Evolutionary conservation across 2,888 invertebrate genomes (phyloP), one percentile per base, ranked within the genome.

Genomic region (Oxyteleia sp.): DNA sequence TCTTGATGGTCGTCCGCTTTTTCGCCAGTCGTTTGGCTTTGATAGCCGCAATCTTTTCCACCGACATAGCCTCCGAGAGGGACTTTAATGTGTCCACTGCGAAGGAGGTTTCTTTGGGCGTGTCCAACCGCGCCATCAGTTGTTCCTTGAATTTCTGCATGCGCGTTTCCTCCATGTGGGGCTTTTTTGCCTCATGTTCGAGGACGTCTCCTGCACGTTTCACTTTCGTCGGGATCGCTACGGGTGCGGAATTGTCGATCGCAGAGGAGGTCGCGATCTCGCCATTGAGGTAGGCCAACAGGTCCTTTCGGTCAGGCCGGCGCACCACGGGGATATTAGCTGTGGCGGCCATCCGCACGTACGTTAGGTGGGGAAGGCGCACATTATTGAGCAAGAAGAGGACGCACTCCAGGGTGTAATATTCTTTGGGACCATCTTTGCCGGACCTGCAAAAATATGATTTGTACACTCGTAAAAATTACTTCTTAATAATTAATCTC

Each of bases 1-100:
- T 97, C 93, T 99, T 99, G 87, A 99, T 99, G 1, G 99, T 99
- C 0, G 98, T 98, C 87, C 99, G 95, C 92, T 99, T 99, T 91
- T 98, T 98, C 0, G 99, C 99, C 90, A 99, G 94, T 94, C 99
- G 96, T 94, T 99, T 99, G 0, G 99, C 99, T 94, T 99, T 99
- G 86, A 99, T 98, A 11, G 98, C 99, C 15, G 98, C 98, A 93
- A 99, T 99, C 94, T 99, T 99, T 92, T 99, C 99, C 10, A 98
- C 98, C 0, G 99, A 98, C 97, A 99, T 98, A 68, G 99, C 98
- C 91, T 99, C 98, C 4, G 98, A 98, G 18, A 99, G 94, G 0
- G 99, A 99, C 95, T 97, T 97, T 82, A 98, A 98, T 89, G 98
- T 98, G 92, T 98, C 98, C 85, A 98, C 97, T 15, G 97, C 97